A percentile compares a stretch with the other conserved stretches of the same genome.
Conservation (phyloP, 2,113 vertebrate species). For the Cariama cristata region DNA sequence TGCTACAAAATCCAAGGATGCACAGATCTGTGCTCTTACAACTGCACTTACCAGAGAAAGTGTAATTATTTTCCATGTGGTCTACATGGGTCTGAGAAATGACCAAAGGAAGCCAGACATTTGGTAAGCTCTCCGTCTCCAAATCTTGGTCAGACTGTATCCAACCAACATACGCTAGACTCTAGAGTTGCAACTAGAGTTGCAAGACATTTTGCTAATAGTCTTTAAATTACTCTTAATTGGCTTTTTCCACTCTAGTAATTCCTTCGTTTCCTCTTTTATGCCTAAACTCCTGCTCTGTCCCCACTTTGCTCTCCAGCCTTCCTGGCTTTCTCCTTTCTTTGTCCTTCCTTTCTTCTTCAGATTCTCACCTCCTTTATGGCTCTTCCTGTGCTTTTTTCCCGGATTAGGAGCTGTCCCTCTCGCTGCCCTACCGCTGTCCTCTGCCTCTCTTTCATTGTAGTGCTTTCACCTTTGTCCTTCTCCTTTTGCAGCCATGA, state of each 20-base stretch:
- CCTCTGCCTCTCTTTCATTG: background rate
- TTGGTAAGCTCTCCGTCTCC: background rate
- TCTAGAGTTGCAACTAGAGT: background rate
- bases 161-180: background rate
- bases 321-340: background rate
- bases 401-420: background rate
- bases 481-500: background rate
- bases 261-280: background rate
- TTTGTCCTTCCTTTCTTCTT: background rate
- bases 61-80: background rate
- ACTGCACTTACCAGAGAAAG: background rate
- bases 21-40: background rate
- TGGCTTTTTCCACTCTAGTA: background rate
- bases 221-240: background rate
- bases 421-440: background rate
- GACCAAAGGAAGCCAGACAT: background rate
- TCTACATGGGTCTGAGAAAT: background rate
- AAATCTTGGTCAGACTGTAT: background rate
- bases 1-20: background rate
- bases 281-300: background rate
- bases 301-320: background rate
- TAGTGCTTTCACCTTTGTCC: background rate
- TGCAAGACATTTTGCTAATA: background rate
- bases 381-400: background rate
- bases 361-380: background rate